Evolutionary conservation across 2,888 invertebrate species (phyloP).

Genomic region (Amphipoea oculea): DNA sequence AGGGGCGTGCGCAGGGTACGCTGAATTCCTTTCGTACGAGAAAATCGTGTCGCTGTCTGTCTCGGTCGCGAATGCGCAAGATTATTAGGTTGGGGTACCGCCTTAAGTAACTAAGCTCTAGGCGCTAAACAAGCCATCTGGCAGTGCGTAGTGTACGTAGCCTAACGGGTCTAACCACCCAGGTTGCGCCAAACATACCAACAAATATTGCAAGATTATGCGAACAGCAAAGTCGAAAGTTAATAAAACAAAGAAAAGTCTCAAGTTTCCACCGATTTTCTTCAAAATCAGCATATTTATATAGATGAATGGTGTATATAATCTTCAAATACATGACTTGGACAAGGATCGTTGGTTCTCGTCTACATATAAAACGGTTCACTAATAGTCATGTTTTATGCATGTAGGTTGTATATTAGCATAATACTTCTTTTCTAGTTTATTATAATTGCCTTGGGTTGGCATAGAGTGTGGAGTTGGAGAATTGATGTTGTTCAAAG

Average conservation of each 20-base stretch:
- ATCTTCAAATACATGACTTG: constrained; percentile 55
- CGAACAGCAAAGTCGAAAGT: constrained; percentile 18
- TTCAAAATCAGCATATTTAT: constrained; percentile 50
- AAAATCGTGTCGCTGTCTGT: no score
- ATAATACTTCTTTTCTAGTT: constrained; percentile 64
- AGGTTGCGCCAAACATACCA: background rate
- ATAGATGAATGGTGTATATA: constrained; percentile 46
- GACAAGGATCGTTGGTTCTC: constrained; percentile 44
- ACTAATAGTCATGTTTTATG: constrained; percentile 66
- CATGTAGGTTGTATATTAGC: constrained; percentile 69
- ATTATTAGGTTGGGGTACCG: no score
- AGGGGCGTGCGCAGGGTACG: no score
- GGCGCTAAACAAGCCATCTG: background rate
- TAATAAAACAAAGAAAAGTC: constrained; percentile 35
- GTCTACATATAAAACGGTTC: constrained; percentile 52
- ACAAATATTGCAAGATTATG: constrained; percentile 19
- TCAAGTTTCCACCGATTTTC: constrained; percentile 41
- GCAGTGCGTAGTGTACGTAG: background rate
- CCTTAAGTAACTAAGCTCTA: background rate
- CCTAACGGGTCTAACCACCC: constrained; percentile 1
- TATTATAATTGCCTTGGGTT: constrained; percentile 59
- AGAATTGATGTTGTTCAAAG: constrained; percentile 10
- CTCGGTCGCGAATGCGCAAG: no score
- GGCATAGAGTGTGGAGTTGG: constrained; percentile 44
- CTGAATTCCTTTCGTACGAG: no score